Conservation (phyloP, 2,888 invertebrate species). For the Orthosia gracilis region DNA sequence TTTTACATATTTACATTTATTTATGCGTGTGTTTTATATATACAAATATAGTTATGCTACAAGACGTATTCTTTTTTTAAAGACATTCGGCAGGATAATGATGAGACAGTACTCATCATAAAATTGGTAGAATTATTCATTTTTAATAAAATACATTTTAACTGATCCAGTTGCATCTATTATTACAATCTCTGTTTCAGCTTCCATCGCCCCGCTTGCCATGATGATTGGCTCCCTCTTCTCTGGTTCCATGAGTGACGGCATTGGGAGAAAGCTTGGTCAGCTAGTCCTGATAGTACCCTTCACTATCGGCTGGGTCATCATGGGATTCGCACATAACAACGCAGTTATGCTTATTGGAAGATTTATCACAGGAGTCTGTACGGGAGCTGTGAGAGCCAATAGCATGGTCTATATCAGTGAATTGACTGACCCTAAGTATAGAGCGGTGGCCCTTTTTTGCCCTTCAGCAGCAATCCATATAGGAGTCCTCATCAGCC, state of each 20-base stretch:
- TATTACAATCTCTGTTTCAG: conserved; percentile 33
- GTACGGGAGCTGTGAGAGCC: conserved; percentile 73
- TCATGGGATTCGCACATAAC: conserved; percentile 69
- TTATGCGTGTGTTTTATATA: too few species aligned
- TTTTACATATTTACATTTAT: too few species aligned
- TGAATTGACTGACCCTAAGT: conserved; percentile 77
- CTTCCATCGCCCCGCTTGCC: conserved; percentile 51
- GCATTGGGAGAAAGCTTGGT: conserved; percentile 73
- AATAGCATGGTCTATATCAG: conserved; percentile 75
- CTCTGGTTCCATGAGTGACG: conserved; percentile 75
- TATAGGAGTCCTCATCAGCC: conserved; percentile 72
- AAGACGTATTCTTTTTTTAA: too few species aligned
- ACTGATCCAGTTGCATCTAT: too few species aligned
- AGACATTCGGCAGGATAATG: too few species aligned
- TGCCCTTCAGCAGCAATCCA: conserved; percentile 69
- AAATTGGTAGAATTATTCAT: too few species aligned
- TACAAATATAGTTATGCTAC: too few species aligned
- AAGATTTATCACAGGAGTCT: conserved; percentile 74
- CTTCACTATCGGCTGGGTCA: conserved; percentile 74
- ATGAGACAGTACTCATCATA: too few species aligned
- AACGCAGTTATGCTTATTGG: conserved; percentile 71
- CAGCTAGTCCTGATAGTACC: conserved; percentile 72
- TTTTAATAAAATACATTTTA: too few species aligned
- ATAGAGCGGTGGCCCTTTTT: conserved; percentile 72
- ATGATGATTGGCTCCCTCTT: conserved; percentile 76